phyloP scores from a whole-genome alignment of 2,888 invertebrate genomes.

The Sesia apiformis region DNA sequence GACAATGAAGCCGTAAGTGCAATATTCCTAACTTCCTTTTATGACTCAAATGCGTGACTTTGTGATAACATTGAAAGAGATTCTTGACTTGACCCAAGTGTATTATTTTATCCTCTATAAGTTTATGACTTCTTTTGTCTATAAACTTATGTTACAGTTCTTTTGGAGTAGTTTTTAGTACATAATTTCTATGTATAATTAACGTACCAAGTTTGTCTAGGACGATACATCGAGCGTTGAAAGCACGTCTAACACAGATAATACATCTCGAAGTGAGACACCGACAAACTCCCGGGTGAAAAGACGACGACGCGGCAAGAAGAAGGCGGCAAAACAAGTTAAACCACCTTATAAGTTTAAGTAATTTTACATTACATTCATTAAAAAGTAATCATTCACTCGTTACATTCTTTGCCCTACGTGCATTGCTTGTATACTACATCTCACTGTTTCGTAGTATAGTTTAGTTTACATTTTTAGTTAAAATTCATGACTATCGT shows the following conservation, averaged over 20 bases:
- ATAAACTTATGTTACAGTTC: no score
- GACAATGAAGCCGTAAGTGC: slow-evolving; percentile 68
- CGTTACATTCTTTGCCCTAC: no score
- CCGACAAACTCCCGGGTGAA: slow-evolving; percentile 80
- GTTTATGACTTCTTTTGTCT: no score
- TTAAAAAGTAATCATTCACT: no score
- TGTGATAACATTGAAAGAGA: slow-evolving; percentile 13
- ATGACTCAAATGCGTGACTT: slow-evolving; percentile 14
- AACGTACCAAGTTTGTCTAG: slow-evolving; percentile 21
- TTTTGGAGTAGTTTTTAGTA: no score
- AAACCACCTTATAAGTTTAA: slow-evolving; percentile 86
- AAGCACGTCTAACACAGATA: slow-evolving; percentile 87
- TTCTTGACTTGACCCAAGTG: neutral
- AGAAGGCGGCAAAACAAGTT: slow-evolving; percentile 75
- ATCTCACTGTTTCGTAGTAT: no score
- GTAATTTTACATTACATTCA: slow-evolving; percentile 49
- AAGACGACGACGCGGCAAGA: slow-evolving; percentile 73
- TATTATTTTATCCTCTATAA: no score
- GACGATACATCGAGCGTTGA: slow-evolving; percentile 88
- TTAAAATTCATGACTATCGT: no score
- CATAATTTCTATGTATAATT: neutral
- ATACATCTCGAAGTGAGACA: slow-evolving; percentile 86
- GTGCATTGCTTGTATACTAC: no score
- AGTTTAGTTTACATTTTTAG: no score
- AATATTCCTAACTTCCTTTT: slow-evolving; percentile 5